Percentiles rank a stretch among this genome's conserved stretches.
Evolutionary conservation across 2,113 vertebrate genomes (phyloP).

Genomic region (Nothocercus nigrocapillus): DNA sequence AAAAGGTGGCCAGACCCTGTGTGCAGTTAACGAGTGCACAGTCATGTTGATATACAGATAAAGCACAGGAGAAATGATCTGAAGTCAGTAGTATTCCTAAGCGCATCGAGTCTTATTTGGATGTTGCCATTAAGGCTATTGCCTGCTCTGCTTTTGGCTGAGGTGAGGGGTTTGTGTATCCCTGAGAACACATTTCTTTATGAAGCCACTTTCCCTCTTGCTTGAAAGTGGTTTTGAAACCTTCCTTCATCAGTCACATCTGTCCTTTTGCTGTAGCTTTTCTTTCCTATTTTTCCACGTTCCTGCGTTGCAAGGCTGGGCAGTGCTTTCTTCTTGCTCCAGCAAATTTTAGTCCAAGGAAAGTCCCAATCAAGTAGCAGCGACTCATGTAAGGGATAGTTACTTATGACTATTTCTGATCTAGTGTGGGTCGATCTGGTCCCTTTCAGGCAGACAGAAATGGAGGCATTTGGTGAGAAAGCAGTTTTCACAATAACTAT

Average conservation of each 20-base stretch:
- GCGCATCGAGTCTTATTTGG: background rate
- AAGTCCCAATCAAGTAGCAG: background rate
- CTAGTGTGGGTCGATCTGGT: background rate
- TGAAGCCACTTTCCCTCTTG: background rate
- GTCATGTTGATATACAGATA: background rate
- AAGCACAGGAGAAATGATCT: background rate
- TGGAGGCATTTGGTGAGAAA: background rate
- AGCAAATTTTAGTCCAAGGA: background rate
- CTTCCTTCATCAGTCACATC: background rate
- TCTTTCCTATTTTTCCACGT: background rate
- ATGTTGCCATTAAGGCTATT: background rate
- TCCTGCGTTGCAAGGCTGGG: background rate
- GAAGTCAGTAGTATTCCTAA: background rate
- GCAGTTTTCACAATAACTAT: background rate
- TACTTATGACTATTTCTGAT: background rate
- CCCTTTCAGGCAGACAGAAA: background rate
- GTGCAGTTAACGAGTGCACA: background rate
- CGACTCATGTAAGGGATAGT: background rate
- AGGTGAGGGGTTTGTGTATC: background rate
- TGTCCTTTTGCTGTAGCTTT: background rate
- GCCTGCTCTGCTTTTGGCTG: background rate
- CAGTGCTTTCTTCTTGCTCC: background rate
- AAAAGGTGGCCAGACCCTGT: background rate
- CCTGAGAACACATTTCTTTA: rapidly evolving
- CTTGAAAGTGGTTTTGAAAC: background rate